Percentiles rank a stretch among this genome's conserved stretches.
Conservation (phyloP, 2,113 vertebrate genomes). For the Psittacula cyanocephala region DNA sequence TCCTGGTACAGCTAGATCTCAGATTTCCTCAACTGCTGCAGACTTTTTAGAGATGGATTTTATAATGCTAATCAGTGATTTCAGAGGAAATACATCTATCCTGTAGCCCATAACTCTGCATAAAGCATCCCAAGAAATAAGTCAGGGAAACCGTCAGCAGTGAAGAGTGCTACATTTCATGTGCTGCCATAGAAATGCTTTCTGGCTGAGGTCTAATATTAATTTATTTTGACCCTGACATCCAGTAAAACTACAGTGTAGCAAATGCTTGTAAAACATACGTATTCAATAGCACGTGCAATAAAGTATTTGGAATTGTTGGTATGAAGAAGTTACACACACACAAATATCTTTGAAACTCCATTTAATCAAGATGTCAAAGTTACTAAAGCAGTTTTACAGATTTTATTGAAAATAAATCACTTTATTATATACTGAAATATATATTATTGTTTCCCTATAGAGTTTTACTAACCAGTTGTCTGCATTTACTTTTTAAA, state of each 20-base stretch:
- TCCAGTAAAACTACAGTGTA: slow-evolving; percentile 59
- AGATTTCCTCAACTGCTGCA: not conserved
- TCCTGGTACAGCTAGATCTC: not conserved
- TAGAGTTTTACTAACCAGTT: slow-evolving; percentile 42
- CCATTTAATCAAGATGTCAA: slow-evolving; percentile 78
- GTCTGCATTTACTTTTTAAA: slow-evolving; percentile 58
- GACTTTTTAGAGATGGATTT: slow-evolving; percentile 24
- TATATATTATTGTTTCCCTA: slow-evolving; percentile 68
- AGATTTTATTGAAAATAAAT: slow-evolving; percentile 80
- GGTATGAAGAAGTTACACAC: slow-evolving; percentile 53
- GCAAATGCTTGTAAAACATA: slow-evolving; percentile 61
- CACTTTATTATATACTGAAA: slow-evolving; percentile 74
- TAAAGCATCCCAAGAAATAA: slow-evolving; percentile 56
- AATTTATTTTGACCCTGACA: slow-evolving; percentile 63
- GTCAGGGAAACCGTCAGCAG: slow-evolving; percentile 20
- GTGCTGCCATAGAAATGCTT: slow-evolving; percentile 58
- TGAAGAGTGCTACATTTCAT: slow-evolving; percentile 59
- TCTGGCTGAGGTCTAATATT: slow-evolving; percentile 56
- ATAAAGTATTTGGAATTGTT: slow-evolving; percentile 48
- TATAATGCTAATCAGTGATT: slow-evolving; percentile 31
- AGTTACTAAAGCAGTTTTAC: slow-evolving; percentile 76
- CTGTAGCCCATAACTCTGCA: not conserved
- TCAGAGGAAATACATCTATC: slow-evolving; percentile 37
- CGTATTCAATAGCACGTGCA: slow-evolving; percentile 59
- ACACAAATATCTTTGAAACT: slow-evolving; percentile 69